Base-by-base conservation (phyloP, 2,888 invertebrate genomes). In the Phrixothrix hirtus region DNA sequence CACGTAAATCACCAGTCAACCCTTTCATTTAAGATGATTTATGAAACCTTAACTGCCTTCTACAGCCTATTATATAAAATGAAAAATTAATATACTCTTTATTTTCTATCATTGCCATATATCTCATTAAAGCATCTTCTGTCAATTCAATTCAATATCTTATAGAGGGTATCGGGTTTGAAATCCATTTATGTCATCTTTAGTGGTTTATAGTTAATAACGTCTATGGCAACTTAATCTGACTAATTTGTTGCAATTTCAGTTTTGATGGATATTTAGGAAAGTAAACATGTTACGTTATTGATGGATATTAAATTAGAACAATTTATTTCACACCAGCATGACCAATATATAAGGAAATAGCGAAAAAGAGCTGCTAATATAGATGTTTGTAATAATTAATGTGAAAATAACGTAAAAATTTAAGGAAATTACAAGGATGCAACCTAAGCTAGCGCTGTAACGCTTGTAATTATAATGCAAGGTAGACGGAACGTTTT, bases 1-100 rank as follows among this genome's bases (percentile, higher is more conserved):
- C 21, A 30, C 16, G 31, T 44, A 43, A 50, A 44, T 37, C 43
- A 38, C 38, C 31, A 38, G 34, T 50, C 38, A 37, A 42, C 35
- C 42, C 35, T 35, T 42, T 35, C 21, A 14, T 35, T 10, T 11
- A 14, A 7, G 26, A 34, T 42, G 49, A 49, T 42, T 49, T 32
- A 49, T 49, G 27, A 42, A 36, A 31, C 21, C 14, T 41, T 29
- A 48, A 41, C 34, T 29, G 35, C 27, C 36, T 45, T 11, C 29
- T 36, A 29, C 34, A 32, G 29, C 27, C 29, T 14, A 29, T 45
- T 36, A 35, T 27, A 14, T 17, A 35, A 36, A 25, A 25, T 12
- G 34, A 36, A 36, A 12, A 45, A 36, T 34, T 45, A 45, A 35
- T 36, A 27, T 15, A 21, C 36, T 17, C 44, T 27, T 13, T 45